Conservation (phyloP, 2,888 invertebrate species). For the Mesoligia furuncula region DNA sequence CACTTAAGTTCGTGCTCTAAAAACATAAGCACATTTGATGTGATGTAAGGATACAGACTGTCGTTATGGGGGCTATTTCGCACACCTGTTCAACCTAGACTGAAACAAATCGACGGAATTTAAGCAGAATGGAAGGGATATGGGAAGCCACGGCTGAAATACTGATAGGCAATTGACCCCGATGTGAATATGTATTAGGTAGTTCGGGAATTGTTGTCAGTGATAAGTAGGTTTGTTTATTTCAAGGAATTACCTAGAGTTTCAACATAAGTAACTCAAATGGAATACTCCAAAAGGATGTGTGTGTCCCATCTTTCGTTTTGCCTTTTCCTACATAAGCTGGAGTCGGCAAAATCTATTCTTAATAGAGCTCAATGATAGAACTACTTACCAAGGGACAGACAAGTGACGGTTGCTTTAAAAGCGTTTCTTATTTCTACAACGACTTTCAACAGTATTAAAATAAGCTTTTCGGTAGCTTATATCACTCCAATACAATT, state of each 20-base stretch:
- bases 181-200: too few relatives aligned
- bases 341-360: background rate
- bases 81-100: constrained; percentile 71
- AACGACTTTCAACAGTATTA: too few relatives aligned
- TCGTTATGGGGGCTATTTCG: constrained; percentile 67
- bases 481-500: background rate
- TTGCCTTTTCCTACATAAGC: background rate
- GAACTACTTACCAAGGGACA: background rate
- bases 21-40: constrained; percentile 51
- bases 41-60: constrained; percentile 64
- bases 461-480: background rate
- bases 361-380: background rate
- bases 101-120: constrained; percentile 64
- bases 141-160: constrained; percentile 17
- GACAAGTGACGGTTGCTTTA: background rate
- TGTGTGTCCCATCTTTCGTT: background rate
- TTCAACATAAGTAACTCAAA: background rate
- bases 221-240: too few relatives aligned
- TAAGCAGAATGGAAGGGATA: constrained; percentile 49
- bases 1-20: constrained; percentile 29
- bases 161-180: constrained; percentile 13
- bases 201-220: too few relatives aligned
- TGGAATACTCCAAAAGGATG: background rate
- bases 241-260: too few relatives aligned
- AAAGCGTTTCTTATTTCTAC: background rate